phyloP scores from a whole-genome alignment of 1,140 invertebrate species.

The Leptopilina clavipes region DNA sequence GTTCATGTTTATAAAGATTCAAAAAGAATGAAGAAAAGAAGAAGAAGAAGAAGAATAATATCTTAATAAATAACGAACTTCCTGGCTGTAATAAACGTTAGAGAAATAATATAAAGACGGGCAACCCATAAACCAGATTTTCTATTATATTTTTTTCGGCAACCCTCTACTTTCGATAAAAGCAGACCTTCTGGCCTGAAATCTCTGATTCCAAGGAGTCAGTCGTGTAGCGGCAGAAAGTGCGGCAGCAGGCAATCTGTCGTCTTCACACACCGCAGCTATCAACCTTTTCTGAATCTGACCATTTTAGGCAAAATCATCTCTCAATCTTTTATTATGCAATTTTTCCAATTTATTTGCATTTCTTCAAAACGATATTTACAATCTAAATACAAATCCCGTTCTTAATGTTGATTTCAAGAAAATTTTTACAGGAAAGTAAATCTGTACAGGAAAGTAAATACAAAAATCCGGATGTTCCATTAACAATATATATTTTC shows the following conservation, averaged over 20 bases:
- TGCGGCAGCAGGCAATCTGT: constrained; percentile 60
- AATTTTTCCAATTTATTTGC: background rate
- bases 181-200: constrained; percentile 42
- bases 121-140: constrained; percentile 39
- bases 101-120: background rate
- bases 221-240: constrained; percentile 60
- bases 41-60: no score
- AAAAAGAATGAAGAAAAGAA: background rate
- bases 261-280: constrained; percentile 45
- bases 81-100: background rate
- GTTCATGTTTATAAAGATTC: background rate
- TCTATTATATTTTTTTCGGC: constrained; percentile 37
- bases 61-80: constrained; percentile 22
- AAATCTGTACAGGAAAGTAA: no score
- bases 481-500: background rate
- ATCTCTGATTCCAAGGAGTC: constrained; percentile 55
- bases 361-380: no score
- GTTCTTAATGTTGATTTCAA: no score
- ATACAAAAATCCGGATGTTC: no score
- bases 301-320: constrained; percentile 46
- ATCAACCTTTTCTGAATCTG: constrained; percentile 41
- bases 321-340: constrained; percentile 33
- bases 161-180: constrained; percentile 22
- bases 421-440: no score
- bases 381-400: no score